These are phyloP conservation scores for Drosophila persimilis DNA, from an alignment of 1,140 invertebrate genomes.

Conservation along the genomic window DNA sequence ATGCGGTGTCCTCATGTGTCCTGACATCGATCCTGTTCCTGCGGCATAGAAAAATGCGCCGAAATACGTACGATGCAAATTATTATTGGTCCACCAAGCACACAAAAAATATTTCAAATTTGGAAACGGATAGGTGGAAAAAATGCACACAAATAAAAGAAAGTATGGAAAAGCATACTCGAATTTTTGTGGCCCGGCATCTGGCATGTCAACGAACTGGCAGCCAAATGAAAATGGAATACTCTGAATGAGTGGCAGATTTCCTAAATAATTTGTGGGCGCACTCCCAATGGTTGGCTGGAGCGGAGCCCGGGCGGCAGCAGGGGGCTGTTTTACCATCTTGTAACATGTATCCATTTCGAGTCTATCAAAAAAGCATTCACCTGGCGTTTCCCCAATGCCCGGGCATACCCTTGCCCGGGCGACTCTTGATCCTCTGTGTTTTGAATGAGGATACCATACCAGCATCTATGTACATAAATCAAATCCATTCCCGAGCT, in stretches of 20 bases:
- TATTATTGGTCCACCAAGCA: conserved; percentile 77
- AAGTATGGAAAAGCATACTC: conserved; percentile 52
- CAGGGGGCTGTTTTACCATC: conserved; percentile 67
- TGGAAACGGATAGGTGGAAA: conserved; percentile 23
- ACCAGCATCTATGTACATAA: conserved; percentile 48
- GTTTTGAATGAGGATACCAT: conserved; percentile 5
- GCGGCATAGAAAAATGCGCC: conserved; percentile 62
- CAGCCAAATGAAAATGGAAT: conserved; percentile 77
- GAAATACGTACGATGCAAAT: conserved; percentile 69
- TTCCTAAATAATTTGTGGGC: conserved; percentile 77
- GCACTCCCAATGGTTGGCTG: conserved; percentile 44
- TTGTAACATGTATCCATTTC: conserved; percentile 76
- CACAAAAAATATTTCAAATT: conserved; percentile 62
- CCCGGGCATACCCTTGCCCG: not conserved
- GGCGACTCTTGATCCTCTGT: conserved; percentile 4
- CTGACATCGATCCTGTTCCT: conserved; percentile 5
- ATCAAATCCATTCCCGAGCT: conserved; percentile 64
- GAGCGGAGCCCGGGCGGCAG: not conserved
- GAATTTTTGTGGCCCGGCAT: too few relatives aligned
- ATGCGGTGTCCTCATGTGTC: not conserved
- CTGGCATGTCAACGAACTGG: conserved; percentile 69
- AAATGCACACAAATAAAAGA: conserved; percentile 24
- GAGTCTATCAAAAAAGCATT: conserved; percentile 73
- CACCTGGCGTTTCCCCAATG: conserved; percentile 34
- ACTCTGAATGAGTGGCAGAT: conserved; percentile 50